Evolutionary conservation across 2,113 vertebrate genomes (phyloP), one percentile per base, ranked within the genome.

Genomic region (Neofelis nebulosa): DNA sequence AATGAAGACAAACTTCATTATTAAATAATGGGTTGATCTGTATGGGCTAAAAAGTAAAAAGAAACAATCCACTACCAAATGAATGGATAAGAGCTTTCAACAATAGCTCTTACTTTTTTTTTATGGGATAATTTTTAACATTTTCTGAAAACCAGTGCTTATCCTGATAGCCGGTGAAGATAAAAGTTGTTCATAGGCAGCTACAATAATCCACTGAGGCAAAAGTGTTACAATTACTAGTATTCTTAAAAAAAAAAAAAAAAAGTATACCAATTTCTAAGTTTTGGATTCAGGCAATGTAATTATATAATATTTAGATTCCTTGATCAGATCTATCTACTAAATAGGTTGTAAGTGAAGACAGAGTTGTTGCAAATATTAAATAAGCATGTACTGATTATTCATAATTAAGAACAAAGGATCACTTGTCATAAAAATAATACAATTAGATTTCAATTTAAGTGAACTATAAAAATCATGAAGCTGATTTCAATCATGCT

Each of bases 1-100:
- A 80, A 45, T 74, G 33, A 89, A 95, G 50, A 61, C 88, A 91
- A 78, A 91, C 85, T 69, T 68, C 7, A 91, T 91, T 91, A 90
- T 36, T 68, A 95, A 88, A 89, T 31, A 82, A 71, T 36, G 33
- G n/a, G 78, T 31, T 69, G 8, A 48, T 57, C 61, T 61, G 69
- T 45, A 95, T 8, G 50, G 16, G 23, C 71, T 69, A 85, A 69
- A 61, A 94, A 85, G 88, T 48, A 91, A 57, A 68, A 76, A 91
- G 57, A 68, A 89, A 52, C 3, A 83, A 84, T 95, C 33, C 36
- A 73, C 73, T 65, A 74, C 21, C 61, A 91, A 68, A 19, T 84
- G 71, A 78, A 91, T n/a, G 7, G 29, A 41, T 36, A 66, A 95
- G 45, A 57, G 29, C 11, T 84, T 36, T 91, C 57, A 95, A 91